These are phyloP conservation scores for Schrankia costaestrigalis DNA, from an alignment of 2,888 invertebrate genomes.

Conservation along the genomic window DNA sequence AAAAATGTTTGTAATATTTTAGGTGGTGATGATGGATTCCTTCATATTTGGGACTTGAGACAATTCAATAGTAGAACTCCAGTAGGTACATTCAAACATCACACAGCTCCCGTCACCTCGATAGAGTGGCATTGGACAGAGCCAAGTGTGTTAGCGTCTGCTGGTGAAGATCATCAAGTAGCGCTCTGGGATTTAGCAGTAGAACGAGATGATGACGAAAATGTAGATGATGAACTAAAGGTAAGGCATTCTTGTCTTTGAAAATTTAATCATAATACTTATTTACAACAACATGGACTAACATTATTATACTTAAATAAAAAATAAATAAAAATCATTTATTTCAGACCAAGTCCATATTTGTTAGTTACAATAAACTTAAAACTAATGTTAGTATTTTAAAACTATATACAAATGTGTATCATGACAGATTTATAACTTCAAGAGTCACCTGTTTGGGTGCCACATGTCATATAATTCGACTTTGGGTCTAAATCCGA, in stretches of 20 bases:
- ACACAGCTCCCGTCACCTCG: constrained; percentile 94
- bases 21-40: constrained; percentile 97
- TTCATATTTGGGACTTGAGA: constrained; percentile 97
- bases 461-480: too few relatives aligned
- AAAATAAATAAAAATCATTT: too few relatives aligned
- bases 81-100: constrained; percentile 97
- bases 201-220: constrained; percentile 86
- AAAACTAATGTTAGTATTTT: too few relatives aligned
- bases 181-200: constrained; percentile 98
- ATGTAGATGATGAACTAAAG: constrained; percentile 77
- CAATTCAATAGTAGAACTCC: constrained; percentile 89
- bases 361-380: too few relatives aligned
- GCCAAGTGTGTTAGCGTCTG: constrained; percentile 95
- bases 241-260: constrained; percentile 32
- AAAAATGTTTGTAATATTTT: constrained; percentile 8
- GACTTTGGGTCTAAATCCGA: too few relatives aligned
- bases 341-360: too few relatives aligned
- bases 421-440: too few relatives aligned
- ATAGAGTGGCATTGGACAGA: constrained; percentile 98
- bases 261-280: too few relatives aligned
- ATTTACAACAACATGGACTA: too few relatives aligned
- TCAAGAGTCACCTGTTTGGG: too few relatives aligned
- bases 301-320: too few relatives aligned
- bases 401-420: too few relatives aligned
- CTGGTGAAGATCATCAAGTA: constrained; percentile 96